phyloP scores from a whole-genome alignment of 2,113 vertebrate genomes.

The Isurus oxyrinchus region DNA sequence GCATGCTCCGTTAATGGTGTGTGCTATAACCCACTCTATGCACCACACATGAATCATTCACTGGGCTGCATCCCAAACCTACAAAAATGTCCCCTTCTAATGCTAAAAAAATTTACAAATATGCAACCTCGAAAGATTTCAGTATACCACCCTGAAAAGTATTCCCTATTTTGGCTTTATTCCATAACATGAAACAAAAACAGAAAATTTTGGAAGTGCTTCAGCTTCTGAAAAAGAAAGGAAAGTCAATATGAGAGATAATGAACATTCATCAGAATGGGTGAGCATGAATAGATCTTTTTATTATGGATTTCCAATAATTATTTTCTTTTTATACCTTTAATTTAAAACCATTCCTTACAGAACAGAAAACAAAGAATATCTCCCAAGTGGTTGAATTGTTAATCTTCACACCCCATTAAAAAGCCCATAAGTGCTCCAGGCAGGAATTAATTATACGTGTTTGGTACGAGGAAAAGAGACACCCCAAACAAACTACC shows the following conservation, averaged over 20 bases:
- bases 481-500: neutral
- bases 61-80: too few relatives aligned
- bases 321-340: neutral
- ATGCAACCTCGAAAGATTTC: neutral
- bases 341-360: neutral
- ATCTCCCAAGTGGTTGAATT: neutral
- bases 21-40: neutral
- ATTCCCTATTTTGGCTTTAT: neutral
- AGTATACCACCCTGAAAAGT: neutral
- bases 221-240: neutral
- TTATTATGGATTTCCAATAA: neutral
- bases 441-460: constrained; percentile 25
- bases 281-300: neutral
- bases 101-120: neutral
- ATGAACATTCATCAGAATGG: neutral
- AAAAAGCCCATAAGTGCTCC: neutral
- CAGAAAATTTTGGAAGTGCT: neutral
- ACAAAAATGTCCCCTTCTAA: too few relatives aligned
- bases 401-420: neutral
- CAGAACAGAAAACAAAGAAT: neutral
- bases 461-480: neutral
- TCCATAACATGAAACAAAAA: neutral
- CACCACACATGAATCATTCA: too few relatives aligned
- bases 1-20: neutral
- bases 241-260: neutral